phyloP scores from a whole-genome alignment of 1,140 invertebrate genomes.

The Diabrotica virgifera region DNA sequence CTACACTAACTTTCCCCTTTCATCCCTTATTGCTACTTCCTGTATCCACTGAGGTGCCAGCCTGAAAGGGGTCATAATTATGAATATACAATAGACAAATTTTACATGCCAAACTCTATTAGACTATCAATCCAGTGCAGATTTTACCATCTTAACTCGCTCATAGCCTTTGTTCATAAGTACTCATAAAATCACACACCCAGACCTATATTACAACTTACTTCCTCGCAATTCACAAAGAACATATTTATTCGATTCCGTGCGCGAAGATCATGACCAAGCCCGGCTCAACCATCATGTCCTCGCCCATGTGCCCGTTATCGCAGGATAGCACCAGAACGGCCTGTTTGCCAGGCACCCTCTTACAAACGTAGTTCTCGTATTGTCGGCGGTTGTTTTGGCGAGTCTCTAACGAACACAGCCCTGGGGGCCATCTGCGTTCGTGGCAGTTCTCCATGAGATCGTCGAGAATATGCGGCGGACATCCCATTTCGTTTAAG shows the following conservation, averaged over 20 bases:
- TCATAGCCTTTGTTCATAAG: too few species aligned
- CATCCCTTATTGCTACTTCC: too few species aligned
- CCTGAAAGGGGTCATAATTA: too few species aligned
- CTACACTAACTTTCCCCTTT: too few species aligned
- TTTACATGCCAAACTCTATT: too few species aligned
- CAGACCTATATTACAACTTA: too few species aligned
- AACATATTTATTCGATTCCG: constrained; percentile 75
- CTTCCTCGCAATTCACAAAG: too few species aligned
- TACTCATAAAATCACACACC: too few species aligned
- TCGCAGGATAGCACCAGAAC: constrained; percentile 93
- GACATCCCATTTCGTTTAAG: constrained; percentile 88
- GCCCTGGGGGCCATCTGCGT: constrained; percentile 86
- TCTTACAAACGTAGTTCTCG: constrained; percentile 90
- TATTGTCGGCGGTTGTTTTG: constrained; percentile 89
- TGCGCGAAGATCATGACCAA: constrained; percentile 98
- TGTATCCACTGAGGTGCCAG: too few species aligned
- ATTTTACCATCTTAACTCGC: too few species aligned
- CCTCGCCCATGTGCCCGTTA: constrained; percentile 90
- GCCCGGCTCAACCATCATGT: constrained; percentile 95
- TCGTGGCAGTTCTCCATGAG: constrained; percentile 98
- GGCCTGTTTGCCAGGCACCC: constrained; percentile 92
- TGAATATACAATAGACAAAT: too few species aligned
- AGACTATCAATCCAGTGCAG: too few species aligned
- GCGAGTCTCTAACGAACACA: constrained; percentile 89
- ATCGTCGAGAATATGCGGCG: constrained; percentile 87